Evolutionary conservation across 1,140 invertebrate species (phyloP), one percentile per base, ranked within the genome.

Genomic region (Pantala flavescens): DNA sequence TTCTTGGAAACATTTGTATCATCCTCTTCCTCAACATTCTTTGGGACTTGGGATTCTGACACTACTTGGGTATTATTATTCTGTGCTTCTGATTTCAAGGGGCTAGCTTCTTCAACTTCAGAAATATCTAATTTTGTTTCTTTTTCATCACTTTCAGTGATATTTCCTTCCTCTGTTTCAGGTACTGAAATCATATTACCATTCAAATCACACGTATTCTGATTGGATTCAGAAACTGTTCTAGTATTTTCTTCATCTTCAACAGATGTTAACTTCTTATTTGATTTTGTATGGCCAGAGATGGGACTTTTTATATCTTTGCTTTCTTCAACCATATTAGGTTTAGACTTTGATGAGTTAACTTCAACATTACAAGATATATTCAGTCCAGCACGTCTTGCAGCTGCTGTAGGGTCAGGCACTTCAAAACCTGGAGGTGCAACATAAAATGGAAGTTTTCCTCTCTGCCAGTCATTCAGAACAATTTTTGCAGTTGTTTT

Each of bases 381-480:
- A n/a, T 73, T 72, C 21, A 76, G 55, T 7, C 76, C 74, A 23
- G 43, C 74, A 21, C 43, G 71, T 76, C 83, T 85, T 77, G 81
- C 81, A 78, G 85, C 74, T 36, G 72, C 73, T 5, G 5, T 19
- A 19, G 24, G 21, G 21, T 72, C 76, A 16, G 90, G 90, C 72
- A 86, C 81, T 81, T 90, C 90, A 83, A 88, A 93, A 16, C 88
- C 91, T 74, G 91, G 89, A 14, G 97, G 97, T 73, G 89, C 85
- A 0, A 95, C 90, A 86, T 95, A 99, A 83, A 93, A 99, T 0
- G 97, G 97, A 63, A 99, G 84, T 84, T 97, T 97, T 16, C 98
- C 98, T 79, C 98, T 87, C 84, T 99, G 98, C 91, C 94, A 99
- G 83, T 99, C 98, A 86, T 99, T 99, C 0, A 99, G 84, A 3